Conservation (phyloP, 2,113 vertebrate genomes). For the Corythoichthys intestinalis region DNA sequence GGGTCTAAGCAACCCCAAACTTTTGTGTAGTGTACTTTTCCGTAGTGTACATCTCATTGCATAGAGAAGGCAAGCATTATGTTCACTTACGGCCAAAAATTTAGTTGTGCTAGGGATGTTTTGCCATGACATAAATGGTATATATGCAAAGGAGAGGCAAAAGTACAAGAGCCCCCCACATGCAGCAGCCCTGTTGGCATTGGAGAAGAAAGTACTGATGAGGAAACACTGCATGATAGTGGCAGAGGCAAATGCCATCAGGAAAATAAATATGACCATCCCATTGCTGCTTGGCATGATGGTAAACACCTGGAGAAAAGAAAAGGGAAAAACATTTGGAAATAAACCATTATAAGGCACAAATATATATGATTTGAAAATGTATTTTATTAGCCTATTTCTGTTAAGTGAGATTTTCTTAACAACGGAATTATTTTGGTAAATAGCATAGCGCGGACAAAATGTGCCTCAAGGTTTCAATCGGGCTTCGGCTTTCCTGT, state of each 20-base stretch:
- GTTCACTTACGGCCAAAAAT: slow-evolving; percentile 74
- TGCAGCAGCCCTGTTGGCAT: slow-evolving; percentile 84
- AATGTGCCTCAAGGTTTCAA: too few species aligned
- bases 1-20: too few species aligned
- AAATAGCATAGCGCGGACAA: too few species aligned
- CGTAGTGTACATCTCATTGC: too few species aligned
- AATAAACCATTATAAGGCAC: too few species aligned
- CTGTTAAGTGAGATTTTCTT: too few species aligned
- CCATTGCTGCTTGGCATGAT: slow-evolving; percentile 88
- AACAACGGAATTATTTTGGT: too few species aligned
- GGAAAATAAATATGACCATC: slow-evolving; percentile 79
- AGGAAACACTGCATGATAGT: slow-evolving; percentile 91
- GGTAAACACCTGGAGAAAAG: slow-evolving; percentile 73
- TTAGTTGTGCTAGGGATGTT: slow-evolving; percentile 73
- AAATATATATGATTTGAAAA: too few species aligned
- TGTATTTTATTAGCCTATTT: too few species aligned
- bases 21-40: too few species aligned
- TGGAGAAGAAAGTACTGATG: slow-evolving; percentile 86
- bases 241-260: slow-evolving; percentile 81
- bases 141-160: slow-evolving; percentile 83
- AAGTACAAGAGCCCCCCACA: slow-evolving; percentile 88
- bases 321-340: neutral
- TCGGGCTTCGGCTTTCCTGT: too few species aligned
- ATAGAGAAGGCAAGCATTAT: neutral
- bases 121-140: slow-evolving; percentile 84